These are phyloP conservation scores for Zalophus californianus DNA, from an alignment of 2,797 vertebrate species.

Conservation along the genomic window DNA sequence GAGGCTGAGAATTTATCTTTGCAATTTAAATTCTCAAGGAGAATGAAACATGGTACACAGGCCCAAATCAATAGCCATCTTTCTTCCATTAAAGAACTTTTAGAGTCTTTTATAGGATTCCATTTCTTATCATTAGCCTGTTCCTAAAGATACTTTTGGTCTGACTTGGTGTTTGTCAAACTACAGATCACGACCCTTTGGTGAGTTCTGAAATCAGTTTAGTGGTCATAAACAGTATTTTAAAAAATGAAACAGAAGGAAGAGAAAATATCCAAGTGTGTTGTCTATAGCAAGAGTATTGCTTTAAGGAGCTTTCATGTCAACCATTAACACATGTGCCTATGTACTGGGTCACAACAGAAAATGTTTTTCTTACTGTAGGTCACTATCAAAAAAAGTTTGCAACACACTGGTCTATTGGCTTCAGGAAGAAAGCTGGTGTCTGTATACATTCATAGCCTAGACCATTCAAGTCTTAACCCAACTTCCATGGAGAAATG, in stretches of 20 bases:
- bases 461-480: background rate
- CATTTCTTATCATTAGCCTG: constrained; percentile 73
- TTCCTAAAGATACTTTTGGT: constrained; percentile 71
- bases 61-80: constrained; percentile 80
- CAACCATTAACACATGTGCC: background rate
- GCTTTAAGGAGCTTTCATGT: constrained; percentile 2
- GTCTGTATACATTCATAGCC: background rate
- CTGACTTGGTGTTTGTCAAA: constrained; percentile 66
- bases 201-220: constrained; percentile 57
- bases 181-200: constrained; percentile 49
- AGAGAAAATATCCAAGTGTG: constrained; percentile 16
- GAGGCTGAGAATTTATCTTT: constrained; percentile 77
- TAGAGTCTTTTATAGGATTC: constrained; percentile 75
- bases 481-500: background rate
- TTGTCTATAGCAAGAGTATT: constrained; percentile 2
- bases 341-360: background rate
- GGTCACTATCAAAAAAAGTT: background rate
- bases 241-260: constrained; percentile 45
- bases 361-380: background rate
- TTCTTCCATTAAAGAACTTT: constrained; percentile 79
- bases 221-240: constrained; percentile 62
- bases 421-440: background rate
- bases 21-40: constrained; percentile 81
- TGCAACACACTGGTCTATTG: background rate
- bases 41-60: constrained; percentile 72